phyloP scores from a whole-genome alignment of 2,113 vertebrate species.

The Toxotes chatareus region DNA sequence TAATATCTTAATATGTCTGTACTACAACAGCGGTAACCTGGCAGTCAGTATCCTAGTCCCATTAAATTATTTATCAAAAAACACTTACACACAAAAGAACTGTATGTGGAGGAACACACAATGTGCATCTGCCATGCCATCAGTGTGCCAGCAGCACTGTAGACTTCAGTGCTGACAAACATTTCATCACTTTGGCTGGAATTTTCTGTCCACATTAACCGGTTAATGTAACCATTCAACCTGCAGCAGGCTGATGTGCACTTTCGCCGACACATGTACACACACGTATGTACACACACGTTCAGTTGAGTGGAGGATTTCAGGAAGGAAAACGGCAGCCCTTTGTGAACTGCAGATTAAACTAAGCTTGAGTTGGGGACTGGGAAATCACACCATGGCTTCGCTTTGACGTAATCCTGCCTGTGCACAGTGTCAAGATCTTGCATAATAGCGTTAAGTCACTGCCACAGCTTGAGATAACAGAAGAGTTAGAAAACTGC shows the following conservation, averaged over 20 bases:
- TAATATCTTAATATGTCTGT: constrained; percentile 50
- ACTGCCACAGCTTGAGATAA: constrained; percentile 36
- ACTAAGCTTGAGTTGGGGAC: constrained; percentile 64
- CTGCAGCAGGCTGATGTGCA: neutral
- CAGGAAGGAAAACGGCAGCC: constrained; percentile 47
- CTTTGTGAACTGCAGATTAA: constrained; percentile 73
- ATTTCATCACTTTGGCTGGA: constrained; percentile 8
- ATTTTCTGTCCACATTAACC: constrained; percentile 15
- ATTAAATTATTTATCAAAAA: constrained; percentile 61
- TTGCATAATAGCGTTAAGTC: constrained; percentile 54
- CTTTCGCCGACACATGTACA: neutral
- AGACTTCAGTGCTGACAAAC: too few species aligned
- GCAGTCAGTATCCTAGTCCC: constrained; percentile 30
- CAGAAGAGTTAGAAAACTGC: constrained; percentile 49
- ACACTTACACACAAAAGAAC: constrained; percentile 14
- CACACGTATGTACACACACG: neutral
- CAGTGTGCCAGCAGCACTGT: neutral
- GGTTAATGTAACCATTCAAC: neutral
- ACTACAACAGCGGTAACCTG: constrained; percentile 19
- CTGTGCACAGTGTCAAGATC: constrained; percentile 56
- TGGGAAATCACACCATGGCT: constrained; percentile 66
- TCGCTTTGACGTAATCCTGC: constrained; percentile 69
- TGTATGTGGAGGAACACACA: constrained; percentile 9
- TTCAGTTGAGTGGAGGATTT: constrained; percentile 39
- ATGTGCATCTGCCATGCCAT: constrained; percentile 8